phyloP scores from a whole-genome alignment of 2,797 vertebrate genomes.

The Coendou prehensilis region DNA sequence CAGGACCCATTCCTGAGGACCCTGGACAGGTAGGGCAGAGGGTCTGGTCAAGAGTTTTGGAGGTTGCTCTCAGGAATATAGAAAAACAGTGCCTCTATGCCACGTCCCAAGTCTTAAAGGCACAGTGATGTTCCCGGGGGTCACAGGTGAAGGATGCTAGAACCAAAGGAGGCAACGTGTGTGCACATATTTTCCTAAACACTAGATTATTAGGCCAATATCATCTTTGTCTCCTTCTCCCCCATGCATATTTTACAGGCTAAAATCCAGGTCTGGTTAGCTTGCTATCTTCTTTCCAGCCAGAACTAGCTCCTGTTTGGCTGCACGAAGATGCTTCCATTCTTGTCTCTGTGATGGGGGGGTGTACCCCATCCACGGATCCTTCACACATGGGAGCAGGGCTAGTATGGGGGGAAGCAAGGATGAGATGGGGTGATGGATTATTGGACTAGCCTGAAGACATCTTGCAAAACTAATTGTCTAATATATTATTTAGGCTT shows the following conservation, averaged over 20 bases:
- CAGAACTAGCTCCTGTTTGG: not conserved
- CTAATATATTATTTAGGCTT: not conserved
- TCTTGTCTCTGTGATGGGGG: not conserved
- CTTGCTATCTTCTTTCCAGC: not conserved
- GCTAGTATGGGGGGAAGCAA: no score
- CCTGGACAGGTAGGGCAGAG: not conserved
- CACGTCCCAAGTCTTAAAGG: not conserved
- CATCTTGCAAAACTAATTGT: not conserved
- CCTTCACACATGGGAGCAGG: not conserved
- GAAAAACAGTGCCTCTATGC: not conserved
- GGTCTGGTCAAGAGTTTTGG: not conserved
- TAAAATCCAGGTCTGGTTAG: not conserved
- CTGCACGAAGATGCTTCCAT: not conserved
- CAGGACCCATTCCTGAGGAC: not conserved
- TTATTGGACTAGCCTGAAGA: not conserved
- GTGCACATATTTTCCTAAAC: not conserved
- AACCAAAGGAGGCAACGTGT: not conserved
- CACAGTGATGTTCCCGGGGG: not conserved
- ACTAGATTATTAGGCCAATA: not conserved
- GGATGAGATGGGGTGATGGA: not conserved
- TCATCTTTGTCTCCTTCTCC: not conserved
- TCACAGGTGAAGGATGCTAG: not conserved
- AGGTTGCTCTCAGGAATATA: not conserved
- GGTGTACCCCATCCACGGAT: accelerated
- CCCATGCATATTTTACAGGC: not conserved